Base-by-base conservation (phyloP, 1,140 invertebrate genomes). In the Thaumetopoea pityocampa region DNA sequence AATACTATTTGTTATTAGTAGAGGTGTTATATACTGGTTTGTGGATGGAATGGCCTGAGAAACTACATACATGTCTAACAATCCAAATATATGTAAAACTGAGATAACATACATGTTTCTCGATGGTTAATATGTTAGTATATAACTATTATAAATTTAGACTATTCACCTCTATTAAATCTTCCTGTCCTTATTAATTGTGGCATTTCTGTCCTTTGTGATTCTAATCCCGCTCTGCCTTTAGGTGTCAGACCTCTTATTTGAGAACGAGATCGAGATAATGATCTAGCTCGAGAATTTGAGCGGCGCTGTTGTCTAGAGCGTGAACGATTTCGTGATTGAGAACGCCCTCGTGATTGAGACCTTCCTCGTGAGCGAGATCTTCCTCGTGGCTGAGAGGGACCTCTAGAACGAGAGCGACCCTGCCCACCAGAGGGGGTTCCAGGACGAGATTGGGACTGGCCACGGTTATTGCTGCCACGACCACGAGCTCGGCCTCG, bases 221-320 rank as follows among this genome's bases (percentile, higher is more conserved):
- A 54, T 53, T 83, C 72, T 9, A 81, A 49, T 6, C 72, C 79
- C 16, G 74, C 76, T 57, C 79, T 56, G 1, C 70, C 70, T 51
- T 71, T 76, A 3, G 79, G 79, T 4, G 77, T 83, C 22, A 79
- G 38, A 5, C 72, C 60, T 54, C 67, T 60, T 2, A 61, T 34
- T 38, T 60, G 63, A 22, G 71, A 80, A 24, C 72, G 63, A 6
- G 72, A 68, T 35, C 65, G 56, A 3, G 76, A 76, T 3, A 52
- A 47, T 4, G 77, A 83, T 29, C 74, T 49, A 0, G 56, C 65
- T 10, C 74, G 46, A 1, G 73, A 73, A 26, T 54, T 58, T 0
- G 72, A 77, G 19, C 57, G 54, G 6, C 57, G 53, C 14, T 60
- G 62, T 35, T 68, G 63, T 14, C 66, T 59, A 1, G 73, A 79